Evolutionary conservation across 2,888 invertebrate species (phyloP).

Genomic region (Petrophora chlorosata): DNA sequence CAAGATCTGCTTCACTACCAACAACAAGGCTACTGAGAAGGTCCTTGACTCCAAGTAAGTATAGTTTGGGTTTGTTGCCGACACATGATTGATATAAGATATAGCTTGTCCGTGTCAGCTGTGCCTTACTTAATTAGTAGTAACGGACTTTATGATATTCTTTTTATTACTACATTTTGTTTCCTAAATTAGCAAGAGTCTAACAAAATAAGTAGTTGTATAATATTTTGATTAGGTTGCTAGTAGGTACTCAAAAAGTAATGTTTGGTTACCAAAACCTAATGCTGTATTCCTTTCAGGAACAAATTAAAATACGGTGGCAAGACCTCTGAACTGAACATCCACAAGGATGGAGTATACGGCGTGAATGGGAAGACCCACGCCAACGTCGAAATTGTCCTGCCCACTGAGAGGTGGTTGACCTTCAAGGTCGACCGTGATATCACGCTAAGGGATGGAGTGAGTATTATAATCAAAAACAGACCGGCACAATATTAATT

Average conservation of each 20-base stretch:
- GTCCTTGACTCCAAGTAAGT: conserved; percentile 86
- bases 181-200: no score
- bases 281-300: conserved; percentile 48
- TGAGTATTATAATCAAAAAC: conserved; percentile 41
- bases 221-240: background rate
- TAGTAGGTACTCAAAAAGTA: background rate
- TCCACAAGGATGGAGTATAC: conserved; percentile 53
- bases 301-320: conserved; percentile 73
- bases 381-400: conserved; percentile 64
- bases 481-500: background rate
- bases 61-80: no score
- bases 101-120: no score
- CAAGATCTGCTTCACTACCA: conserved; percentile 86
- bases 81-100: no score
- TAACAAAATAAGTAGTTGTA: no score
- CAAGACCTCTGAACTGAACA: conserved; percentile 67
- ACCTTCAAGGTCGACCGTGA: conserved; percentile 66
- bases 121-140: no score
- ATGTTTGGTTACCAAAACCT: background rate
- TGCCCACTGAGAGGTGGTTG: conserved; percentile 72
- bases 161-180: no score
- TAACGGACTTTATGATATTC: no score
- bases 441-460: conserved; percentile 49
- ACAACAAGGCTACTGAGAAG: conserved; percentile 78
- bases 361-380: conserved; percentile 53